Evolutionary conservation across 1,140 invertebrate genomes (phyloP), one percentile per base, ranked within the genome.

Genomic region (Meloidogyne hapla): DNA sequence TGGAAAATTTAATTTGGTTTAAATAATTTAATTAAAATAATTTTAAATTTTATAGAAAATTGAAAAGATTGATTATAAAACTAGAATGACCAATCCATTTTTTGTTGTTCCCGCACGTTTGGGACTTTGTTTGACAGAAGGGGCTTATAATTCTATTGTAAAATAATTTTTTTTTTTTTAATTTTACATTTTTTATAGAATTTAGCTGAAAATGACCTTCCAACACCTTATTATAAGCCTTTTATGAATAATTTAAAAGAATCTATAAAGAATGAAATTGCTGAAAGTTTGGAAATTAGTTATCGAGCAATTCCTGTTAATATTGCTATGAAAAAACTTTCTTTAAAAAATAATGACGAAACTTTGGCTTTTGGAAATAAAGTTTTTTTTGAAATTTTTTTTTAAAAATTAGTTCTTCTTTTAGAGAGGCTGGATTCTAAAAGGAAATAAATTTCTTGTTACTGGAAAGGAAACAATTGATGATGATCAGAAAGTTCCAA

Each of bases 361-460:
- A 56, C 48, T 6, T 56, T 56, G 6, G 48, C 48, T 21, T 56
- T 56, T 56, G 48, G 48, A 21, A 56, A 56, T 56, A 56, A 45
- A 15, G 42, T 45, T 45, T 42, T 12, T 45, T 15, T 6, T 45
- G n/a, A n/a, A n/a, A n/a, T 45, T 45, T 45, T 45, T 45, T 15
- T 15, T 15, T 18, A 2, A 45, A 6, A 2, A 15, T 45, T 45
- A 45, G 1, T 15, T 45, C 18, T 18, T 45, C 2, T 45, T 15
- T 45, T 15, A 56, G 48, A 18, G 48, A n/a, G 48, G 48, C 8
- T 56, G 48, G 48, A 56, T 56, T 56, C 18, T 56, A 18, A 56
- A 56, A n/a, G 48, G 48, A n/a, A 56, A 56, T 56, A 18, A 56
- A 56, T 56, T 56, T 56, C 48, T 56, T 56, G 48, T 56, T n/a